Conservation (phyloP, 2,113 vertebrate species). For the Mesocricetus auratus region DNA sequence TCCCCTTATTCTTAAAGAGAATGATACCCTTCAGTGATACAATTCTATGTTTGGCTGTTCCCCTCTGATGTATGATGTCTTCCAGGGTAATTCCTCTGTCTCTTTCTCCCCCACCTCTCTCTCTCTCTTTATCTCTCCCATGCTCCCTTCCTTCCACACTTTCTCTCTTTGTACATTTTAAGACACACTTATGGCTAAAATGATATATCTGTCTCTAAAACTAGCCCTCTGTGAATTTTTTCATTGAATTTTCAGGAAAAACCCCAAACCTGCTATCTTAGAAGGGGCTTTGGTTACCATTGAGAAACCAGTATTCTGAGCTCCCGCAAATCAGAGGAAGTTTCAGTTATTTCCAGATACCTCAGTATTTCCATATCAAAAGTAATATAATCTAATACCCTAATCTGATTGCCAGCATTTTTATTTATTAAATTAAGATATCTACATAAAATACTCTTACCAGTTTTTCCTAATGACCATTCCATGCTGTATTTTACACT, state of each 20-base stretch:
- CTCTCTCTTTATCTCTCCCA: neutral
- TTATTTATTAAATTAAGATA: neutral
- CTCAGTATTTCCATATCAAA: neutral
- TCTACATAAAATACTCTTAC: neutral
- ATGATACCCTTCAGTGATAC: neutral
- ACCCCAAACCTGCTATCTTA: neutral
- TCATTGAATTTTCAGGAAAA: neutral
- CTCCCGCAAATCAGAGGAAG: neutral
- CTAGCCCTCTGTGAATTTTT: neutral
- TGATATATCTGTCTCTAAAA: neutral
- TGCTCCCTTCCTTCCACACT: neutral
- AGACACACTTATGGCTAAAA: neutral
- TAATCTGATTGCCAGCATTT: neutral
- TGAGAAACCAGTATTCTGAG: neutral
- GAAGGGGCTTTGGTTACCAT: neutral
- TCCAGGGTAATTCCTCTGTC: neutral
- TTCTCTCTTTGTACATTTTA: neutral
- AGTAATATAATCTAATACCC: neutral
- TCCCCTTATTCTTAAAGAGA: too few species aligned
- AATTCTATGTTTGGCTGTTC: neutral
- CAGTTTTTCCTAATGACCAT: neutral
- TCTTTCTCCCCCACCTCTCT: neutral
- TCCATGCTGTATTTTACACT: neutral
- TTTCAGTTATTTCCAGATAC: neutral
- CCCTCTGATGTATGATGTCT: neutral